These are phyloP conservation scores for Ypsolopha scabrella DNA, from an alignment of 2,888 invertebrate species.

Conservation along the genomic window DNA sequence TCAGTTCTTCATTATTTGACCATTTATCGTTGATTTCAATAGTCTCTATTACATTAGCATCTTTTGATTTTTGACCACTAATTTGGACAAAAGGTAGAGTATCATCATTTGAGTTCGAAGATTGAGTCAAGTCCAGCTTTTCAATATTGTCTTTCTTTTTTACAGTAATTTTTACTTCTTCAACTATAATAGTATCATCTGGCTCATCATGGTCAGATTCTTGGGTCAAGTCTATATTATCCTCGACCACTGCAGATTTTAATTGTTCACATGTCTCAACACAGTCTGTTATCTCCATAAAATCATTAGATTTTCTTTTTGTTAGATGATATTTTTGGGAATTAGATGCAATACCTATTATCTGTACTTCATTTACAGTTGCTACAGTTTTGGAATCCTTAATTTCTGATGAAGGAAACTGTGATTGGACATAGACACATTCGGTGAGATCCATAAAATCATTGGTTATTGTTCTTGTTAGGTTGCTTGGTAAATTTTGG, in stretches of 20 bases:
- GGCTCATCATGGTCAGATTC: slow-evolving; percentile 11
- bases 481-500: not conserved
- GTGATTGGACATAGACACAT: slow-evolving; percentile 20
- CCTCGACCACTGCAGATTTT: slow-evolving; percentile 10
- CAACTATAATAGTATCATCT: not conserved
- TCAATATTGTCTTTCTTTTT: slow-evolving; percentile 11
- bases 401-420: not conserved
- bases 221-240: slow-evolving; percentile 30
- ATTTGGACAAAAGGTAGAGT: slow-evolving; percentile 30
- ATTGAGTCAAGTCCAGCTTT: slow-evolving; percentile 37
- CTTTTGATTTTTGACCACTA: slow-evolving; percentile 12
- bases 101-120: slow-evolving; percentile 33
- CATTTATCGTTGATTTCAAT: too few species aligned
- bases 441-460: slow-evolving; percentile 36
- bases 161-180: slow-evolving; percentile 2
- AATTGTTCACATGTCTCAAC: slow-evolving; percentile 11
- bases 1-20: too few species aligned
- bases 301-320: slow-evolving; percentile 34
- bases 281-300: slow-evolving; percentile 52
- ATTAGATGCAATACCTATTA: not conserved
- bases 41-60: slow-evolving; percentile 1
- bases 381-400: slow-evolving; percentile 1
- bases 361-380: slow-evolving; percentile 1
- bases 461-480: slow-evolving; percentile 15
- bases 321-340: slow-evolving; percentile 18